Conservation (phyloP, 2,888 invertebrate species). For the Pseudoips prasinana region DNA sequence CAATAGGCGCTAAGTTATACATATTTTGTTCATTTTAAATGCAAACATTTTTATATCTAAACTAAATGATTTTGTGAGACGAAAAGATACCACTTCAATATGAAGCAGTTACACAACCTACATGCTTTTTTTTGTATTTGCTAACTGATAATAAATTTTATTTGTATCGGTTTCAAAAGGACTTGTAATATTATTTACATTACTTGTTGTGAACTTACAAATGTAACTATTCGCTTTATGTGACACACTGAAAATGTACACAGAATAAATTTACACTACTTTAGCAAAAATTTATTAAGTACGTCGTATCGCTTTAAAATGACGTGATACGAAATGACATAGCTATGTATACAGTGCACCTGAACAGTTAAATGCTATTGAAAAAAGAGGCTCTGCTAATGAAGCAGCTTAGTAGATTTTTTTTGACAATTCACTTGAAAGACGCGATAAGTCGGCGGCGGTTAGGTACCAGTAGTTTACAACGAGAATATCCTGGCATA, state of each 20-base stretch:
- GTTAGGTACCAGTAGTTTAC: slow-evolving; percentile 40
- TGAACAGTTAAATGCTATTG: slow-evolving; percentile 23
- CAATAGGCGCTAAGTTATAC: too few relatives aligned
- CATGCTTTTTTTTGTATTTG: slow-evolving; percentile 5
- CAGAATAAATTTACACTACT: slow-evolving; percentile 7
- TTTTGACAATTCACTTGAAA: slow-evolving; percentile 23
- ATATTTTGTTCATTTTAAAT: slow-evolving; percentile 33
- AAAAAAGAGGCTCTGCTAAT: slow-evolving; percentile 22
- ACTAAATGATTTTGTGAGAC: slow-evolving; percentile 17
- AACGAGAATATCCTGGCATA: slow-evolving; percentile 55
- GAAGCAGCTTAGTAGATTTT: slow-evolving; percentile 23
- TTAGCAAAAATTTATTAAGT: slow-evolving; percentile 4
- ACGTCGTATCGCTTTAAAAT: slow-evolving; percentile 11
- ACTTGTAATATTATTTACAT: slow-evolving; percentile 19
- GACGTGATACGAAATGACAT: slow-evolving; percentile 15
- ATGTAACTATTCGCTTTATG: slow-evolving; percentile 15
- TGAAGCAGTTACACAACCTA: slow-evolving; percentile 27
- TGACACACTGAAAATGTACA: slow-evolving; percentile 6
- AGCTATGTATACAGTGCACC: slow-evolving; percentile 26
- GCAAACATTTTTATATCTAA: slow-evolving; percentile 27
- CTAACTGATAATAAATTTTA: too few relatives aligned
- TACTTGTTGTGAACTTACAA: slow-evolving; percentile 35
- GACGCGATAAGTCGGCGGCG: slow-evolving; percentile 51
- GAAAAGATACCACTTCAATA: slow-evolving; percentile 30
- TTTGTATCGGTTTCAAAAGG: too few relatives aligned